Conservation (phyloP, 2,113 vertebrate genomes). For the Oryzias celebensis region DNA sequence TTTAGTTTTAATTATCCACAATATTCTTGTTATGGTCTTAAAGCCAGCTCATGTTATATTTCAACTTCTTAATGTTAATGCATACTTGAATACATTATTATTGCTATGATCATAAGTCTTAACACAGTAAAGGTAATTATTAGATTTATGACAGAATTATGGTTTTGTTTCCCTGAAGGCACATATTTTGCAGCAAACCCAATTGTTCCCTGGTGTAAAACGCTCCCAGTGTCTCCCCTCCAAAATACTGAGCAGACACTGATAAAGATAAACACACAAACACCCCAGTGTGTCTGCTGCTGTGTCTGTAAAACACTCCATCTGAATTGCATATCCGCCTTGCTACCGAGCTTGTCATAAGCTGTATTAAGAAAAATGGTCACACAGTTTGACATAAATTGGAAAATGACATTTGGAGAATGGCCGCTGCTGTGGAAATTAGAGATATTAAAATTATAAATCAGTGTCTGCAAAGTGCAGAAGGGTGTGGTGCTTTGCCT, state of each 20-base stretch:
- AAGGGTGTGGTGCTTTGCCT: constrained; percentile 45
- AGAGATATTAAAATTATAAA: constrained; percentile 95
- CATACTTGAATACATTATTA: constrained; percentile 81
- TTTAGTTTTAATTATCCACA: constrained; percentile 77
- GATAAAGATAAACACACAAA: constrained; percentile 82
- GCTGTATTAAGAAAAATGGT: constrained; percentile 90
- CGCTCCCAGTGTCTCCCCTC: constrained; percentile 37
- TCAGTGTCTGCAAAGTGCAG: constrained; percentile 81
- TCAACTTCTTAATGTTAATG: constrained; percentile 70
- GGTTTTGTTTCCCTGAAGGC: constrained; percentile 66
- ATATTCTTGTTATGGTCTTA: constrained; percentile 74
- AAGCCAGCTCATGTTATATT: constrained; percentile 64
- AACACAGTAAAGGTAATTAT: constrained; percentile 77
- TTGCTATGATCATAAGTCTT: constrained; percentile 73
- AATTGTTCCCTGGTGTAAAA: constrained; percentile 53
- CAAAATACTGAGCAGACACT: constrained; percentile 67
- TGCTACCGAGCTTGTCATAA: constrained; percentile 84
- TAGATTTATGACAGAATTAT: constrained; percentile 74
- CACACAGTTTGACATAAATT: constrained; percentile 88
- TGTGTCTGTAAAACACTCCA: constrained; percentile 77
- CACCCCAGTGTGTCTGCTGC: constrained; percentile 68
- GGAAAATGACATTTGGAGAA: constrained; percentile 90
- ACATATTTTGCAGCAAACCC: constrained; percentile 63
- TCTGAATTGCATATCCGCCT: constrained; percentile 85
- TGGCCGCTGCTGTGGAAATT: constrained; percentile 84